Evolutionary conservation across 2,113 vertebrate genomes (phyloP).

Genomic region (Macaca fascicularis): DNA sequence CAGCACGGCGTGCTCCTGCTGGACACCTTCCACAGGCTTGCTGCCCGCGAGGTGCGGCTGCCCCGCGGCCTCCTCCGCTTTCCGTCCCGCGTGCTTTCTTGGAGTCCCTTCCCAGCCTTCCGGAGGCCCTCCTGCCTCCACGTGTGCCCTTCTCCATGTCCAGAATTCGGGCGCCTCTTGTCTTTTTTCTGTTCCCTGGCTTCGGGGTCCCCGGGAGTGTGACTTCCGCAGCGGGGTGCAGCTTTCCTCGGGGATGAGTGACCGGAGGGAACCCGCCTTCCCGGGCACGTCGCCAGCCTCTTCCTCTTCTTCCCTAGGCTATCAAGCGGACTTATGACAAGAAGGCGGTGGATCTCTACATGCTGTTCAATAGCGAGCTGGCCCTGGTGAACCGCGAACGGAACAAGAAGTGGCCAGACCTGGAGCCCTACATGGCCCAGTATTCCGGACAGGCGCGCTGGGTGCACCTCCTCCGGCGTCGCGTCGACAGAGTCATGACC

Average conservation of each 20-base stretch:
- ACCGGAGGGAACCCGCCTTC: accelerated
- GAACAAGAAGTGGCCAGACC: constrained; percentile 65
- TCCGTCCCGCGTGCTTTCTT: background rate
- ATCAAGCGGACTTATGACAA: constrained; percentile 87
- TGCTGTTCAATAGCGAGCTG: constrained; percentile 85
- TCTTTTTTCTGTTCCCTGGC: background rate
- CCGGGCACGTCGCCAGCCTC: background rate
- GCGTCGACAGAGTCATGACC: constrained; percentile 85
- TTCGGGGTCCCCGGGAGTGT: background rate
- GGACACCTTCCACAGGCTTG: constrained; percentile 87
- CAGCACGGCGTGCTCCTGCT: constrained; percentile 88
- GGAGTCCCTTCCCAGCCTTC: background rate
- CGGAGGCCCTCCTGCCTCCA: background rate
- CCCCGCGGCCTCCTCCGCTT: background rate
- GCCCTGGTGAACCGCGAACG: constrained; percentile 84
- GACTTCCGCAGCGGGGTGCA: background rate
- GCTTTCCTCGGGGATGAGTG: background rate
- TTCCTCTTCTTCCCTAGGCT: constrained; percentile 75
- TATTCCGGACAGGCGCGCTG: constrained; percentile 84
- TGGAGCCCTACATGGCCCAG: constrained; percentile 82
- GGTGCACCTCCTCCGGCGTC: constrained; percentile 79
- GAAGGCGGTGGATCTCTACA: constrained; percentile 86
- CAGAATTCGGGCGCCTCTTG: background rate
- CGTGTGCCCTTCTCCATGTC: accelerated
- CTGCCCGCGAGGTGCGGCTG: constrained; percentile 85